Percentiles rank a stretch among this genome's conserved stretches.
phyloP scores from a whole-genome alignment of 2,888 invertebrate genomes.

The Fragum whitleyi region DNA sequence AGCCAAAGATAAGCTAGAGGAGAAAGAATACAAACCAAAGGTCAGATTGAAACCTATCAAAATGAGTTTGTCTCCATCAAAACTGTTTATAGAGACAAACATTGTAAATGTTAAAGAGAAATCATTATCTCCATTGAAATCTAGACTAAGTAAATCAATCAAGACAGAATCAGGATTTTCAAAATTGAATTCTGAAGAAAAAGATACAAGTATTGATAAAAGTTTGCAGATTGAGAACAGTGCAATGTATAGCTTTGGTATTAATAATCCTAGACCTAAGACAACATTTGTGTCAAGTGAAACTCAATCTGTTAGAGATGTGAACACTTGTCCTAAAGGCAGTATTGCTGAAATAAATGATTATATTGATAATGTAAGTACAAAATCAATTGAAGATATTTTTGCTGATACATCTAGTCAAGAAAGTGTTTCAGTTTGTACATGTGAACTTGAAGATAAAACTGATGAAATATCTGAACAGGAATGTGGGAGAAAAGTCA shows the following conservation, averaged over 20 bases:
- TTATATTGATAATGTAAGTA: not conserved
- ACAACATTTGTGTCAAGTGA: not conserved
- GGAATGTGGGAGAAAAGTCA: not conserved
- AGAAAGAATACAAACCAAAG: not conserved
- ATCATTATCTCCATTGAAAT: not conserved
- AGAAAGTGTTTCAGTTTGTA: not conserved
- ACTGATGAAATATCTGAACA: not conserved
- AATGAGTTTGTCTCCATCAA: constrained; percentile 33
- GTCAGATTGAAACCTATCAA: constrained; percentile 24
- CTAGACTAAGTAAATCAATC: not conserved
- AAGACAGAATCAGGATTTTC: not conserved
- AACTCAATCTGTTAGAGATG: not conserved
- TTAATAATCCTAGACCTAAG: no score
- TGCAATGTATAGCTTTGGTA: not conserved
- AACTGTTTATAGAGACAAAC: constrained; percentile 29
- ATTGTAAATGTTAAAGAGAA: not conserved
- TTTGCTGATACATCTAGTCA: constrained; percentile 29
- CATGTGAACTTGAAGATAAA: not conserved
- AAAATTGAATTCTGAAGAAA: not conserved
- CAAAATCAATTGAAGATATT: constrained; percentile 33
- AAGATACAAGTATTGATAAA: not conserved
- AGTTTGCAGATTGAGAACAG: not conserved
- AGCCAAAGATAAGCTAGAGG: not conserved
- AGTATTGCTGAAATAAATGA: not conserved
- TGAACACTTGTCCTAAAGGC: not conserved